phyloP scores from a whole-genome alignment of 1,140 invertebrate genomes.

The Panonychus citri region DNA sequence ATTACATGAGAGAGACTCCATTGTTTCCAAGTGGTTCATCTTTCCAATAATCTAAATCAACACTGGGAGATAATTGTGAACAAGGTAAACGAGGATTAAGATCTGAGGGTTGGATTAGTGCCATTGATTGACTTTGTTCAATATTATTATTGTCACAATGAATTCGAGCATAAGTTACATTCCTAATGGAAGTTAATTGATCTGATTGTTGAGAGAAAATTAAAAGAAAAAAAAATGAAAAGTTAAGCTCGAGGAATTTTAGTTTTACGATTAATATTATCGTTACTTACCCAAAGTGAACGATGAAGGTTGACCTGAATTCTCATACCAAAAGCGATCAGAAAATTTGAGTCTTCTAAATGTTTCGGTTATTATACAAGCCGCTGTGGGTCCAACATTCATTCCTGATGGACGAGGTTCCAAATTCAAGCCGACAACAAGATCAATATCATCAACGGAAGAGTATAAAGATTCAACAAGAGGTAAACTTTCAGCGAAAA shows the following conservation, averaged over 20 bases:
- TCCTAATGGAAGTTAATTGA: constrained; percentile 26
- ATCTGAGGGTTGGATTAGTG: no score
- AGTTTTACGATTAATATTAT: background rate
- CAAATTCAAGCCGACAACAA: constrained; percentile 21
- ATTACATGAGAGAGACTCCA: no score
- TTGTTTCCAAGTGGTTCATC: no score
- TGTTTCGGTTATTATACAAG: constrained; percentile 33
- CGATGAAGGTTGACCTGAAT: constrained; percentile 46
- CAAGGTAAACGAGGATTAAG: no score
- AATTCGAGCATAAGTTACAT: constrained; percentile 28
- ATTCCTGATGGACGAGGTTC: constrained; percentile 18
- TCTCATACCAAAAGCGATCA: constrained; percentile 87
- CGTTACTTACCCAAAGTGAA: constrained; percentile 43
- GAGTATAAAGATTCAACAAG: background rate
- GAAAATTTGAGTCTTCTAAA: constrained; percentile 28
- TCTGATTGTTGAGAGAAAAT: background rate
- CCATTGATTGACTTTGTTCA: background rate
- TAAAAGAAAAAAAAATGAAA: no score
- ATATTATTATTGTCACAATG: constrained; percentile 36
- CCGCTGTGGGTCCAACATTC: constrained; percentile 31
- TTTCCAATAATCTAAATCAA: no score
- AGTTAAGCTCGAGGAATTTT: background rate
- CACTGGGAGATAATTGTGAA: no score
- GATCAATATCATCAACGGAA: constrained; percentile 33
- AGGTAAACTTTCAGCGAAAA: constrained; percentile 35